Evolutionary conservation across 2,113 vertebrate species (phyloP).

Genomic region (Ploceus nigricollis): DNA sequence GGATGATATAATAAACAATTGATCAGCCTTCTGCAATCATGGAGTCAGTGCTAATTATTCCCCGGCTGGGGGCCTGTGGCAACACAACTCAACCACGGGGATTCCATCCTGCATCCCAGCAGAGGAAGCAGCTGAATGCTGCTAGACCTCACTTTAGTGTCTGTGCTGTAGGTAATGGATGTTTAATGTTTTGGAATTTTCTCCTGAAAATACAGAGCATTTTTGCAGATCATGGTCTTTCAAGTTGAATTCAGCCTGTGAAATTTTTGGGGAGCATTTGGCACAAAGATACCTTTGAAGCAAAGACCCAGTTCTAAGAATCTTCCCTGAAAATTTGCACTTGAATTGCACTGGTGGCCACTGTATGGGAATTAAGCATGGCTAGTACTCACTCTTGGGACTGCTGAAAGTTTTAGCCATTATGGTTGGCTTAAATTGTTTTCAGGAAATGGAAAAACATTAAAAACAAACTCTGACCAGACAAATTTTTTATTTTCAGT

Average conservation of each 20-base stretch:
- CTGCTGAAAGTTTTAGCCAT: not conserved
- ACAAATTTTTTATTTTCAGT: not conserved
- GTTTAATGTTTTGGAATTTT: not conserved
- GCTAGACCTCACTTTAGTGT: not conserved
- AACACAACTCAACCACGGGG: fast-evolving
- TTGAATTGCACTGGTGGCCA: not conserved
- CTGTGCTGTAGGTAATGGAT: not conserved
- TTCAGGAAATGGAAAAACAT: not conserved
- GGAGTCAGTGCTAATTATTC: too few relatives aligned
- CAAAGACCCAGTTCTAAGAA: not conserved
- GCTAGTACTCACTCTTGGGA: not conserved
- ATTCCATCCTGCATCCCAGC: not conserved
- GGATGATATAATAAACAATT: too few relatives aligned
- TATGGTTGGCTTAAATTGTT: not conserved
- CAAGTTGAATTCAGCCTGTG: not conserved
- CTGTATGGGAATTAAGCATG: not conserved
- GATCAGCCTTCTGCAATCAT: too few relatives aligned
- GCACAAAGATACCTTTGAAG: not conserved
- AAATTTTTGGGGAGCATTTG: not conserved
- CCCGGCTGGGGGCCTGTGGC: too few relatives aligned
- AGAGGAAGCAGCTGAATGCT: not conserved
- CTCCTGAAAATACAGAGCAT: not conserved
- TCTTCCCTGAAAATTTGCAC: not conserved
- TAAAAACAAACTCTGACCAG: not conserved
- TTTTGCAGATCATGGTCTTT: not conserved